Evolutionary conservation across 2,888 invertebrate species (phyloP), one percentile per base, ranked within the genome.

Genomic region (Lasioglossum morio): DNA sequence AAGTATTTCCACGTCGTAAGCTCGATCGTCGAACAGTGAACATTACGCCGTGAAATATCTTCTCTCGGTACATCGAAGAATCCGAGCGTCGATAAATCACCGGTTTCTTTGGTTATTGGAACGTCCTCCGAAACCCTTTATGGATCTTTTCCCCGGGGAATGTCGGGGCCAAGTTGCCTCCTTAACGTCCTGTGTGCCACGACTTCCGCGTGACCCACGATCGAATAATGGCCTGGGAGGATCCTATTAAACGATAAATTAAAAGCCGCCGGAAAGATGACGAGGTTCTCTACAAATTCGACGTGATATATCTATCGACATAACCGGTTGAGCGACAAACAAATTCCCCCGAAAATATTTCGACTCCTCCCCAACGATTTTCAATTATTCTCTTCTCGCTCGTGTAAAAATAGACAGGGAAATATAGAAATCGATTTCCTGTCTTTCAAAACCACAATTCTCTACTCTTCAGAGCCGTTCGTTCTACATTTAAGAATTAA

Each of bases 201-300:
- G 82, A 81, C 84, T 66, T 75, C 53, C 57, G 14, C n/a, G 19
- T 60, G 30, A 72, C 72, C 69, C 69, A 76, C 77, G 81, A 70
- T 70, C 40, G 43, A 69, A 30, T 48, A 84, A 73, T 72, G 57
- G 63, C 77, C 76, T 74, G 34, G 70, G 74, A 82, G 77, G 73
- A 82, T 86, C 76, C 79, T 83, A 90, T 88, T 87, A 87, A 81
- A 70, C 73, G 80, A 88, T 89, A 88, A 89, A 90, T 87, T 89
- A 87, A 85, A 88, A 85, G 57, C 3, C 10, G 10, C 70, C 72
- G 27, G 48, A 34, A 76, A 69, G 40, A 53, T 34, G 73, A 40
- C 70, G 23, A 27, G 60, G 30, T 57, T 37, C 43, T 37, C 70
- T 78, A 77, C 48, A 86, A 86, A 78, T 48, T 74, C 1, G 23